Conservation (phyloP, 1,140 invertebrate species). For the Drosophila carrolli region DNA sequence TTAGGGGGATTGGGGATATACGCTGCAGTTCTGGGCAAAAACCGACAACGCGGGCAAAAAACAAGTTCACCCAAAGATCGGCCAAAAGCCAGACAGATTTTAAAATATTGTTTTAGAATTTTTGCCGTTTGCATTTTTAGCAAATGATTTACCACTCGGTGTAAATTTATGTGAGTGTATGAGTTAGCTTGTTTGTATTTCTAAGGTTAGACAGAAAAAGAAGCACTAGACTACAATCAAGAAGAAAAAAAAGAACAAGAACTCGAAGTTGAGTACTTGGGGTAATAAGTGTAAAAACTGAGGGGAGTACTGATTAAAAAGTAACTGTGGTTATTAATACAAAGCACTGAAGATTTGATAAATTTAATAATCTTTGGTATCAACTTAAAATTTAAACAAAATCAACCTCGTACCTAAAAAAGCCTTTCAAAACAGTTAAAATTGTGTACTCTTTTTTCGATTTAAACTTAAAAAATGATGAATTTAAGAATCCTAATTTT, state of each 20-base stretch:
- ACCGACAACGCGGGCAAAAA: constrained; percentile 60
- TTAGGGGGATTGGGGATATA: neutral
- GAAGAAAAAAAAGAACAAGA: constrained; percentile 6
- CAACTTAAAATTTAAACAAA: neutral
- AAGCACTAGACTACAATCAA: constrained; percentile 42
- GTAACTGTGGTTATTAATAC: too few species aligned
- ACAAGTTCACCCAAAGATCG: constrained; percentile 77
- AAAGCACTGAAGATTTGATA: too few species aligned
- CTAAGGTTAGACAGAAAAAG: constrained; percentile 73
- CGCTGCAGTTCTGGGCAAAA: constrained; percentile 14
- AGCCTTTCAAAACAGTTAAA: too few species aligned
- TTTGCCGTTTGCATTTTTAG: constrained; percentile 78
- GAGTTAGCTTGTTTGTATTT: constrained; percentile 7
- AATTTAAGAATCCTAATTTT: neutral
- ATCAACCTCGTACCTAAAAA: neutral
- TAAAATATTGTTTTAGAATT: constrained; percentile 83
- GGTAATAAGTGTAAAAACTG: neutral
- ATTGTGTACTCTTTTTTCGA: too few species aligned
- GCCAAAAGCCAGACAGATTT: constrained; percentile 82
- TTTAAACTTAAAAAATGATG: too few species aligned
- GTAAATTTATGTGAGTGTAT: constrained; percentile 10
- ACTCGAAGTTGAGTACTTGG: constrained; percentile 9
- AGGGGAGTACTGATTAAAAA: neutral
- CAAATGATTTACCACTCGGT: constrained; percentile 51
- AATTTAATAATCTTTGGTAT: neutral